Conservation (phyloP, 2,113 vertebrate genomes). For the Pteruthius melanotis region DNA sequence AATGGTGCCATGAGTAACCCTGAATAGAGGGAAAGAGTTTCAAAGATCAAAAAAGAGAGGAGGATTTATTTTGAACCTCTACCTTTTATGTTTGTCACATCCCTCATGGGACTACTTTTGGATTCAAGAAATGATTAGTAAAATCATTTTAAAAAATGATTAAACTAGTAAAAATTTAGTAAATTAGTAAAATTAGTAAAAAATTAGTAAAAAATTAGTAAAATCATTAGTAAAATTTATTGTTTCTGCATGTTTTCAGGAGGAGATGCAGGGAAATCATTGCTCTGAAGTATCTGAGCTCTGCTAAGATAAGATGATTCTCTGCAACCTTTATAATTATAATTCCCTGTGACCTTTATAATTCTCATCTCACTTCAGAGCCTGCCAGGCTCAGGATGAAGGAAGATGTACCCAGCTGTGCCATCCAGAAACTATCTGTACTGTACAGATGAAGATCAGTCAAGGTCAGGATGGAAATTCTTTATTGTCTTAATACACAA, state of each 20-base stretch:
- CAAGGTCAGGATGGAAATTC: neutral
- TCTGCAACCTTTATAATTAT: too few species aligned
- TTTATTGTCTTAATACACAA: neutral
- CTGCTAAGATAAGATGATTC: neutral
- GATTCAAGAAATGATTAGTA: neutral
- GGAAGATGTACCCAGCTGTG: neutral
- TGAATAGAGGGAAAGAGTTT: neutral
- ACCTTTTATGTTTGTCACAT: neutral
- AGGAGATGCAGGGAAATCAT: neutral
- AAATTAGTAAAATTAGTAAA: too few species aligned
- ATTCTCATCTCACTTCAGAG: neutral
- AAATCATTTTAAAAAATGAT: too few species aligned
- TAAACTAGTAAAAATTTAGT: too few species aligned
- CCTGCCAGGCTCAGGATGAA: neutral
- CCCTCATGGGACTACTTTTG: neutral
- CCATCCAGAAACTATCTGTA: neutral
- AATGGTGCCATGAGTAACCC: neutral
- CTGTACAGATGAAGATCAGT: neutral
- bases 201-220: too few species aligned
- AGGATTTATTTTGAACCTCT: neutral
- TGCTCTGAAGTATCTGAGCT: neutral
- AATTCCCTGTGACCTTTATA: neutral
- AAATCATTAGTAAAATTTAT: too few species aligned
- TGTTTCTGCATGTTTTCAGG: neutral
- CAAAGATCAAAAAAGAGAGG: neutral